Evolutionary conservation across 2,113 vertebrate genomes (phyloP), one percentile per base, ranked within the genome.

Genomic region (Callithrix jacchus): DNA sequence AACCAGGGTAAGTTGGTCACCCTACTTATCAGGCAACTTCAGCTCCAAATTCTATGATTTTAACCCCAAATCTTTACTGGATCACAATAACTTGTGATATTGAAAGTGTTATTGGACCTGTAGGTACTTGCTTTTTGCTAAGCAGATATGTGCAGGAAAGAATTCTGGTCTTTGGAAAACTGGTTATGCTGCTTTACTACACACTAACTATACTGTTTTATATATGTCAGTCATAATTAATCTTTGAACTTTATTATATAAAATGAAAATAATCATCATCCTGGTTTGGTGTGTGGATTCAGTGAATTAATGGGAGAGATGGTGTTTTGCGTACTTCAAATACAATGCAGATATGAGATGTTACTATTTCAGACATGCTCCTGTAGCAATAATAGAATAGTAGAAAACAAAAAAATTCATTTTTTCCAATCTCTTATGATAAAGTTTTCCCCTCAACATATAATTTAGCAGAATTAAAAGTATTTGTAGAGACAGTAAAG

Each of bases 381-480:
- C 54, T 89, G 25, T 52, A 80, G n/a, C 12, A 71, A 89, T 52
- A 76, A 79, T 5, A 76, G 37, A 84, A 73, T 66, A 95, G 58
- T 42, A 85, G n/a, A 93, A 89, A 80, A 73, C 16, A 77, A 91
- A 82, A 79, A 73, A 56, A 9, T 89, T 66, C 3, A 73, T 12
- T 95, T 95, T 91, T 83, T 73, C 11, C 0, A 14, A 1, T 66
- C 7, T 81, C n/a, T 61, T 3, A 79, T 37, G 18, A 70, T 73
- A 40, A 40, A 47, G 10, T 76, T 95, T 95, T 21, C 52, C 16
- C 23, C 68, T 82, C 37, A 80, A 47, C 37, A 4, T 40, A 35
- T 66, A 83, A 79, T 37, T 95, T 93, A 86, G 52, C n/a, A 90
- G 61, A 96, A 79, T 95, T 93, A 58, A 92, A 95, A 94, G 83